Evolutionary conservation across 1,140 invertebrate species (phyloP).

Genomic region (Drosophila trapezifrons): DNA sequence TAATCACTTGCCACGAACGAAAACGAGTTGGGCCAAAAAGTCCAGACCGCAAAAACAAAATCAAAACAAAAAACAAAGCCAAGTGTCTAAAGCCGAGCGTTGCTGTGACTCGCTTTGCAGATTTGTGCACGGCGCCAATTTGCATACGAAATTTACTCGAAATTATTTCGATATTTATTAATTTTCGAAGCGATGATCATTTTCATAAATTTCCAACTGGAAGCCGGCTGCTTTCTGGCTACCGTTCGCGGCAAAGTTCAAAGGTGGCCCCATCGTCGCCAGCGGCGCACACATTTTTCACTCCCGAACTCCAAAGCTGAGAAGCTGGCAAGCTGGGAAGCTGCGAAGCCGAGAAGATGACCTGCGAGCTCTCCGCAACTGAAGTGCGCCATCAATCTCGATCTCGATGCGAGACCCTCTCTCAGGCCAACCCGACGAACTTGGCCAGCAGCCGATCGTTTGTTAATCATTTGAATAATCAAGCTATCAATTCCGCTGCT

Average conservation of each 20-base stretch:
- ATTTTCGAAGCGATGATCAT: conserved; percentile 68
- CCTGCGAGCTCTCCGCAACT: conserved; percentile 64
- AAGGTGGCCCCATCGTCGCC: conserved; percentile 64
- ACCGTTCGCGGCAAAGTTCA: conserved; percentile 77
- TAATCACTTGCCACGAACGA: conserved; percentile 73
- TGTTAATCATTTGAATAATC: conserved; percentile 84
- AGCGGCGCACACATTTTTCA: conserved; percentile 77
- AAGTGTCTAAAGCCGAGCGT: conserved; percentile 77
- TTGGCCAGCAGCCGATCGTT: conserved; percentile 65
- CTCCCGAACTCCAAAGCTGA: conserved; percentile 52
- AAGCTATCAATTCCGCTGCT: conserved; percentile 83
- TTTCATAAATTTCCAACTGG: conserved; percentile 60
- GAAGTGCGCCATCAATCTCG: conserved; percentile 74
- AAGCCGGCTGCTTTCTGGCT: conserved; percentile 51
- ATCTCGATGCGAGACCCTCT: conserved; percentile 25
- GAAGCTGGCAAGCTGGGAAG: neutral
- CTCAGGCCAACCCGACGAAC: conserved; percentile 31
- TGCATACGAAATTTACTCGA: conserved; percentile 72
- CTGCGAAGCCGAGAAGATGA: conserved; percentile 11
- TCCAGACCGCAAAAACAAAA: conserved; percentile 15
- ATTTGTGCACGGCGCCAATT: conserved; percentile 64
- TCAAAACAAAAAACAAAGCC: conserved; percentile 32
- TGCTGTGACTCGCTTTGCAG: conserved; percentile 58
- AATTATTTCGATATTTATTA: conserved; percentile 83
- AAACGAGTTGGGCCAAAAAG: conserved; percentile 45